A percentile compares a stretch with the other conserved stretches of the same genome.
These are phyloP conservation scores for Drosophila ercepeae DNA, from an alignment of 1,140 invertebrate species.

Conservation along the genomic window DNA sequence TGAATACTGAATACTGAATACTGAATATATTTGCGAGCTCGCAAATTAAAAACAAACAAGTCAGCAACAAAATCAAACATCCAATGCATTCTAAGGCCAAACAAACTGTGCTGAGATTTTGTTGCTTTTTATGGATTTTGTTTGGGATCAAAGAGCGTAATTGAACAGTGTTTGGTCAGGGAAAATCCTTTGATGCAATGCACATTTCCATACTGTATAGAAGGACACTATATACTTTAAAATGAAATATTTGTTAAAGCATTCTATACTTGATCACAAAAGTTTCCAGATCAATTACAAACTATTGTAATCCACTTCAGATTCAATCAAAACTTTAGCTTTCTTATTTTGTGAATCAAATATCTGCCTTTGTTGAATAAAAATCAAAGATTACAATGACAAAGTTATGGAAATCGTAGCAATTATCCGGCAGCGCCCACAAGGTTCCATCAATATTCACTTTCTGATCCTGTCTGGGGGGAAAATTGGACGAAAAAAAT, in stretches of 20 bases:
- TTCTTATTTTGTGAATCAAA: neutral
- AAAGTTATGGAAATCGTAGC: slow-evolving; percentile 71
- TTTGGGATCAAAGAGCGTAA: slow-evolving; percentile 42
- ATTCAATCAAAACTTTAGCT: slow-evolving; percentile 61
- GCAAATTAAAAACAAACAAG: slow-evolving; percentile 73
- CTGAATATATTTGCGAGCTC: slow-evolving; percentile 53
- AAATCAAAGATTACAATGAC: slow-evolving; percentile 33
- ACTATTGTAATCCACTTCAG: slow-evolving; percentile 68
- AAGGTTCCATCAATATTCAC: slow-evolving; percentile 38
- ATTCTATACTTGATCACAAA: neutral
- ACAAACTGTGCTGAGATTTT: slow-evolving; percentile 24
- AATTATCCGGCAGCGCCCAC: slow-evolving; percentile 60
- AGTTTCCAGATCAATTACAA: slow-evolving; percentile 29
- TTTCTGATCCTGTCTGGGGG: slow-evolving; percentile 28
- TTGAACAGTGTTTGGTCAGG: slow-evolving; percentile 56
- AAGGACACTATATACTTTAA: neutral
- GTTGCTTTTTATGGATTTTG: slow-evolving; percentile 23
- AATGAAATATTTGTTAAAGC: slow-evolving; percentile 1
- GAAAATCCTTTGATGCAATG: slow-evolving; percentile 54
- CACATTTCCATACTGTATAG: slow-evolving; percentile 25
- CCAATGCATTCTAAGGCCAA: slow-evolving; percentile 32
- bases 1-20: slow-evolving; percentile 24
- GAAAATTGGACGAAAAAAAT: slow-evolving; percentile 55
- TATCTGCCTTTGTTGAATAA: slow-evolving; percentile 5
- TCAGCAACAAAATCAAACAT: slow-evolving; percentile 43